phyloP scores from a whole-genome alignment of 2,888 invertebrate species.

The Epinotia ramella region DNA sequence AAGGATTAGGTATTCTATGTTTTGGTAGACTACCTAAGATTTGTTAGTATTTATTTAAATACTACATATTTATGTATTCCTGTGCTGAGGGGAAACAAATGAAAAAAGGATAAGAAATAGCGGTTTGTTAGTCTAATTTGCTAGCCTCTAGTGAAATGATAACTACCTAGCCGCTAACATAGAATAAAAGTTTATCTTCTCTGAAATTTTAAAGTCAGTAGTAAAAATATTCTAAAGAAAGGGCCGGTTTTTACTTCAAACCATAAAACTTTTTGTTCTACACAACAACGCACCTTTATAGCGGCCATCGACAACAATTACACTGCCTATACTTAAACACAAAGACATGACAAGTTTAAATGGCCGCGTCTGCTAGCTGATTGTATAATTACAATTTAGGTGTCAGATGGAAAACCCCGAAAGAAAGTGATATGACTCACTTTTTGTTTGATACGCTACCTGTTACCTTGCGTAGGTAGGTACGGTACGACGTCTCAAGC shows the following conservation, averaged over 20 bases:
- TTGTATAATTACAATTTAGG: slow-evolving; percentile 26
- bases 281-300: slow-evolving; percentile 1
- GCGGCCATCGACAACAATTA: slow-evolving; percentile 2
- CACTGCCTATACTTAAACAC: background rate
- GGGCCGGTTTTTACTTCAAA: background rate
- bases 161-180: background rate
- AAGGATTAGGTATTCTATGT: background rate
- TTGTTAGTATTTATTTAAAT: too few relatives aligned
- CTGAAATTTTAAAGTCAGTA: background rate
- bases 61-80: too few relatives aligned
- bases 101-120: too few relatives aligned
- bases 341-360: slow-evolving; percentile 13
- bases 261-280: slow-evolving; percentile 1
- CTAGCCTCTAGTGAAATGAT: background rate
- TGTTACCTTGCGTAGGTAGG: slow-evolving; percentile 12
- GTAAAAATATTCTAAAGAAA: background rate
- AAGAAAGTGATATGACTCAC: slow-evolving; percentile 35
- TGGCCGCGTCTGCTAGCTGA: slow-evolving; percentile 1
- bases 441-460: slow-evolving; percentile 1
- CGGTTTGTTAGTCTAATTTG: background rate
- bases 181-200: background rate
- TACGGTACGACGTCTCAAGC: background rate
- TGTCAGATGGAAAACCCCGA: slow-evolving; percentile 31
- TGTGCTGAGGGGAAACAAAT: too few relatives aligned
- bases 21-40: background rate